A percentile compares a stretch with the other conserved stretches of the same genome.
Conservation (phyloP, 2,113 vertebrate genomes). For the Gyps fulvus region DNA sequence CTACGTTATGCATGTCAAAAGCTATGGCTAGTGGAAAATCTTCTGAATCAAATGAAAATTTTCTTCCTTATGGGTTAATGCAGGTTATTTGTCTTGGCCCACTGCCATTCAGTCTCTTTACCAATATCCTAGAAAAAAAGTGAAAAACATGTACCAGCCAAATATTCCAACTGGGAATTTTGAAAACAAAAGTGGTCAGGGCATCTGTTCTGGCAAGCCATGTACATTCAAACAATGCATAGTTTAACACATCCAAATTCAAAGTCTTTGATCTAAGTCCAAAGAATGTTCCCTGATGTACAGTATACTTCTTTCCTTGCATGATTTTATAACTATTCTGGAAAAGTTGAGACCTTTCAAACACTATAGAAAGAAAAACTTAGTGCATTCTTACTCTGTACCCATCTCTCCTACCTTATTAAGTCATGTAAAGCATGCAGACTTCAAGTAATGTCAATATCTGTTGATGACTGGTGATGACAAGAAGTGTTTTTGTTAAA, state of each 20-base stretch:
- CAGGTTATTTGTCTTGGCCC: not conserved
- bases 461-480: not conserved
- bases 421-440: not conserved
- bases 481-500: not conserved
- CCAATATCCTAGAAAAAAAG: not conserved
- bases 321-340: not conserved
- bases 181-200: not conserved
- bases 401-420: not conserved
- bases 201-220: not conserved
- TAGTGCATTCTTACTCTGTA: not conserved
- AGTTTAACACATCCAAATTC: not conserved
- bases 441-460: not conserved
- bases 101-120: not conserved
- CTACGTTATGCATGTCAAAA: not conserved
- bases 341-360: not conserved
- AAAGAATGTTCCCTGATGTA: not conserved
- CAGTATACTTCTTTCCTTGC: not conserved
- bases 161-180: not conserved
- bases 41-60: not conserved
- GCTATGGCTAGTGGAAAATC: not conserved
- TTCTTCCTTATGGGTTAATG: not conserved
- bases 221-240: not conserved
- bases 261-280: not conserved
- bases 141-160: not conserved
- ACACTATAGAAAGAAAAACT: not conserved